Base-by-base conservation (phyloP, 1,140 invertebrate genomes). In the Drosophila persimilis region DNA sequence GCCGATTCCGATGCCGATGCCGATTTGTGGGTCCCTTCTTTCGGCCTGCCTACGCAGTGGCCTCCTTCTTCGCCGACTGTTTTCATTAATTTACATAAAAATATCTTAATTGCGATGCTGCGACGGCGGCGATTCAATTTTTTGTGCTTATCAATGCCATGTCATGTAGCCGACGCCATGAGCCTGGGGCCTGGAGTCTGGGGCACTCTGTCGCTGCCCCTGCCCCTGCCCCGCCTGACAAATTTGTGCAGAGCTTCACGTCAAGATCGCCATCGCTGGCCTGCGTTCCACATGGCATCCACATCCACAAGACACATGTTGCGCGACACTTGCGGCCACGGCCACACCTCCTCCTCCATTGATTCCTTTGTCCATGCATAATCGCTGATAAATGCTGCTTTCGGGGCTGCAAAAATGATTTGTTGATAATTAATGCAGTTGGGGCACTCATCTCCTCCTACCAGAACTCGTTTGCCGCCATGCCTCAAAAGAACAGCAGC, bases 371-470 rank as follows among this genome's bases (percentile, higher is more conserved):
- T 56, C 61, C 80, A 77, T 86, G 83, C 83, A 86, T 86, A 86
- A 86, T 86, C 83, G 78, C 79, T 86, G 83, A 86, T 86, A 86
- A 86, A 86, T 88, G 83, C 61, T 66, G 55, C 81, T 80, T 86
- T 88, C 83, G 73, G 62, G 69, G 83, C 83, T 73, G 77, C 78
- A 76, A 88, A 88, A 88, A 88, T 88, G 83, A 88, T 88, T 88
- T 88, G 83, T 88, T 88, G 83, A 88, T 88, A 88, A 88, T 88
- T 88, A 88, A 88, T 88, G 76, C 83, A 88, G 77, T 50, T 56
- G 56, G 35, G 22, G 56, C 69, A 79, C 31, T 31, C 31, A 31
- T 31, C 31, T 31, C 31, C 31, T 3, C 8, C 8, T 9, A 67
- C 59, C 61, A 50, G 64, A 86, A 86, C 83, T 55, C 54, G 83